Percentiles rank a stretch among this genome's conserved stretches.
These are phyloP conservation scores for Eupithecia centaureata DNA, from an alignment of 2,888 invertebrate species.

Conservation along the genomic window DNA sequence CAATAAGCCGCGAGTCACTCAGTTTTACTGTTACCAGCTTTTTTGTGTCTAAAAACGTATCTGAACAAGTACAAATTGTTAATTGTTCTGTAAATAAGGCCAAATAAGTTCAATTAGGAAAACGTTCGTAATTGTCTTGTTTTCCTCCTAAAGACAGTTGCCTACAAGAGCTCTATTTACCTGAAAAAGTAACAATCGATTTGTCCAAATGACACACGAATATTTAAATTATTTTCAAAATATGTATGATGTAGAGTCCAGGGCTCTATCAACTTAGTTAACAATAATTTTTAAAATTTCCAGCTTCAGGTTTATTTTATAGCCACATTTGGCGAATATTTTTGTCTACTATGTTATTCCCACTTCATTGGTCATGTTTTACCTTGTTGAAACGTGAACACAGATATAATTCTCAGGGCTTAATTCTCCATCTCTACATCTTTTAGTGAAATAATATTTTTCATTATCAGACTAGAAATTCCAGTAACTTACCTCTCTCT, in stretches of 20 bases:
- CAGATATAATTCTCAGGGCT: too few relatives aligned
- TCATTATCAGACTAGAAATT: neutral
- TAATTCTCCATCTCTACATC: too few relatives aligned
- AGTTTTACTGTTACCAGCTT: too few relatives aligned
- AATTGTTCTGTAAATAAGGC: constrained; percentile 6
- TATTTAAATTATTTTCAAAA: too few relatives aligned
- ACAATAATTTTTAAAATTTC: too few relatives aligned
- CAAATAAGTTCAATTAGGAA: constrained; percentile 34
- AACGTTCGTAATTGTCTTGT: constrained; percentile 29
- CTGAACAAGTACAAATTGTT: neutral
- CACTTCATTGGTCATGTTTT: neutral
- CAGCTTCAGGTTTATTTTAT: neutral
- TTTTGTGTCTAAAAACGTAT: too few relatives aligned
- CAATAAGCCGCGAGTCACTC: too few relatives aligned
- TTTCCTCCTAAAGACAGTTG: constrained; percentile 17
- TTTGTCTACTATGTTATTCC: neutral
- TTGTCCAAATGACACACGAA: neutral
- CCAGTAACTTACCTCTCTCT: neutral
- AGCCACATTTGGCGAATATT: neutral
- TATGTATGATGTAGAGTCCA: too few relatives aligned
- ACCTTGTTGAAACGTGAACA: neutral
- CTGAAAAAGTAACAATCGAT: neutral
- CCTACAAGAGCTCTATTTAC: neutral
- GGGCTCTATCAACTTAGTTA: neutral
- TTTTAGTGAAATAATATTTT: neutral